Evolutionary conservation across 2,797 vertebrate species (phyloP).

Genomic region (Neoniphon sammara): DNA sequence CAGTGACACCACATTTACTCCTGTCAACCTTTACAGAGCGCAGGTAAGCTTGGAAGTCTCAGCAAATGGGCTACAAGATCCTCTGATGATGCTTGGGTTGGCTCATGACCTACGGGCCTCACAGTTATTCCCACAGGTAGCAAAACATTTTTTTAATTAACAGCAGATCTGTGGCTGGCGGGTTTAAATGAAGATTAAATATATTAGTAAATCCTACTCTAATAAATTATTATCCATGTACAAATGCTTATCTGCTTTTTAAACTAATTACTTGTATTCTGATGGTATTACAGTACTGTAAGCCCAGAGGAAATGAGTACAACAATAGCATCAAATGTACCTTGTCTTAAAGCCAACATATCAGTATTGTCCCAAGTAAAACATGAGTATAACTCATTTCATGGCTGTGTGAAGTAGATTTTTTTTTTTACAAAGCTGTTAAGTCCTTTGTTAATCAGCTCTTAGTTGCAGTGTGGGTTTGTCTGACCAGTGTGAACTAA

Average conservation of each 20-base stretch:
- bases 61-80: conserved; percentile 29
- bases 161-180: conserved; percentile 37
- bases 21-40: conserved; percentile 17
- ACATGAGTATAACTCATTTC: conserved; percentile 56
- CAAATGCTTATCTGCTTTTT: conserved; percentile 73
- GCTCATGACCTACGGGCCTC: conserved; percentile 1
- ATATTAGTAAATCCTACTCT: conserved; percentile 35
- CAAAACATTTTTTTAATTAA: conserved; percentile 38
- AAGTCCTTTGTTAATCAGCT: conserved; percentile 57
- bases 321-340: conserved; percentile 76
- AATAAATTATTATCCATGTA: conserved; percentile 64
- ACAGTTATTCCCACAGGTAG: not conserved
- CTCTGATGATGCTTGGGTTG: conserved; percentile 5
- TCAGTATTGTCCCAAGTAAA: conserved; percentile 63
- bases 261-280: conserved; percentile 73
- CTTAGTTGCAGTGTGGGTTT: not conserved
- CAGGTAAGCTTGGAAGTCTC: conserved; percentile 28
- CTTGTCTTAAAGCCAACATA: conserved; percentile 73
- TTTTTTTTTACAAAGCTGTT: conserved; percentile 69
- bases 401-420: conserved; percentile 65
- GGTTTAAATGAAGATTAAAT: conserved; percentile 29
- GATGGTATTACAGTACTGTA: conserved; percentile 66
- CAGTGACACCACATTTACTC: conserved; percentile 32
- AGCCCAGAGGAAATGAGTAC: conserved; percentile 73
- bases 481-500: conserved; percentile 15